Base-by-base conservation (phyloP, 1,140 invertebrate genomes). In the Marisa cornuarietis region DNA sequence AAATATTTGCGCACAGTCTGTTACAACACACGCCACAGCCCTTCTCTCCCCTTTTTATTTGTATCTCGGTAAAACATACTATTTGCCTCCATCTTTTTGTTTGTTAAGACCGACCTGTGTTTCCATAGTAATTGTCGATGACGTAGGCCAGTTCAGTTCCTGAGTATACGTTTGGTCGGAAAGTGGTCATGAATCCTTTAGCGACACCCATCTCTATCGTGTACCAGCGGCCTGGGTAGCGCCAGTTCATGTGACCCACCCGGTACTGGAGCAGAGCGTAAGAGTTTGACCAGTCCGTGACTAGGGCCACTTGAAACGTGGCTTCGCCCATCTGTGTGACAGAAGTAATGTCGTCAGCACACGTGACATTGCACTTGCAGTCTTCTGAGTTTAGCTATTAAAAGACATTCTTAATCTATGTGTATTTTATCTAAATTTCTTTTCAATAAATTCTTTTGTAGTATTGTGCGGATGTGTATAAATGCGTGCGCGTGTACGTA, bases 121-220 rank as follows among this genome's bases (percentile, higher is more conserved):
- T 73, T 31, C 71, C 71, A 18, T n/a, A 22, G 22, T 52, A 31
- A 7, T 22, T n/a, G 52, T 73, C 71, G 20, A 73, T 54, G 9
- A 13, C 49, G 71, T 73, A 73, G 0, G 71, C 71, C 18, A 49
- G 8, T 20, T 54, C 54, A 10, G 71, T 73, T 18, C 54, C 54
- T 42, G 71, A 49, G 51, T 73, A 73, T 20, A 54, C 7, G 51
- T 54, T 73, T 22, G 22, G 71, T 22, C 13, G 71, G 24, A 52
- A 73, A 51, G 51, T 54, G 51, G 51, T n/a, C 24, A 20, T 13
- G 20, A 16, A 22, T 49, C 71, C 71, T 22, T 73, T 52, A 20
- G 71, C 51, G 14, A 73, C 71, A 54, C 71, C 71, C 71, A 73
- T 73, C 49, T 52, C 54, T n/a, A 73, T 52, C 42, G 51, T 52